These are phyloP conservation scores for Junco hyemalis DNA, from an alignment of 2,113 vertebrate genomes.

Conservation along the genomic window DNA sequence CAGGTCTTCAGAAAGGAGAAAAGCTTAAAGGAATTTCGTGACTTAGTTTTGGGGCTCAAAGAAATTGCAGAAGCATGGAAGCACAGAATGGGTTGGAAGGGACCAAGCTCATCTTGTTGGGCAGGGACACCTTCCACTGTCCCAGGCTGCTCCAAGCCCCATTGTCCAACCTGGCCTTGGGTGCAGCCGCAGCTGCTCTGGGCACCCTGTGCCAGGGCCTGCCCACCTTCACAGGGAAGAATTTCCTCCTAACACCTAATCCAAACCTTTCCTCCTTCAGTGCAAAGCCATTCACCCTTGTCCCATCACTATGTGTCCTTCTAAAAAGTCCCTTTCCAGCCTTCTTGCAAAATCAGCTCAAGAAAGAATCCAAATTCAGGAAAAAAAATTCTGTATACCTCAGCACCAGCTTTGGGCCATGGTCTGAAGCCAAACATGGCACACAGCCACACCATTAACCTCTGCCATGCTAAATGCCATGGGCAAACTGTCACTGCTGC, in stretches of 20 bases:
- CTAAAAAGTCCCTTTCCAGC: neutral
- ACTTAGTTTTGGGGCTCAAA: neutral
- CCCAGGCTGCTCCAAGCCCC: neutral
- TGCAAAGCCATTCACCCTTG: neutral
- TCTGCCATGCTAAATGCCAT: fast-evolving
- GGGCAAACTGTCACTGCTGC: neutral
- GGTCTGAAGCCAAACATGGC: fast-evolving
- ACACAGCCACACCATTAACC: neutral
- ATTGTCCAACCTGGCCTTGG: fast-evolving
- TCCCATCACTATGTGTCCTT: neutral
- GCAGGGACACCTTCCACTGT: neutral
- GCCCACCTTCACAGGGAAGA: fast-evolving
- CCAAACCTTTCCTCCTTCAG: neutral
- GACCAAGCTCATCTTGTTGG: neutral
- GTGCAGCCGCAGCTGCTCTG: neutral
- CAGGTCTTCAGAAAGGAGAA: neutral
- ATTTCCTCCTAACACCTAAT: neutral
- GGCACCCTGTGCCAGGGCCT: neutral
- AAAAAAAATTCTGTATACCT: fast-evolving
- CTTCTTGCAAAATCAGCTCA: neutral
- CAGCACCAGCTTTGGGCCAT: neutral
- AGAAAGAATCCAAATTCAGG: neutral
- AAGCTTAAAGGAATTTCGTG: neutral
- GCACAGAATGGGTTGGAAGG: neutral
- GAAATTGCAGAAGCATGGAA: neutral